A percentile compares a stretch with the other conserved stretches of the same genome.
These are phyloP conservation scores for Periparus ater DNA, from an alignment of 2,797 vertebrate species.

Conservation along the genomic window DNA sequence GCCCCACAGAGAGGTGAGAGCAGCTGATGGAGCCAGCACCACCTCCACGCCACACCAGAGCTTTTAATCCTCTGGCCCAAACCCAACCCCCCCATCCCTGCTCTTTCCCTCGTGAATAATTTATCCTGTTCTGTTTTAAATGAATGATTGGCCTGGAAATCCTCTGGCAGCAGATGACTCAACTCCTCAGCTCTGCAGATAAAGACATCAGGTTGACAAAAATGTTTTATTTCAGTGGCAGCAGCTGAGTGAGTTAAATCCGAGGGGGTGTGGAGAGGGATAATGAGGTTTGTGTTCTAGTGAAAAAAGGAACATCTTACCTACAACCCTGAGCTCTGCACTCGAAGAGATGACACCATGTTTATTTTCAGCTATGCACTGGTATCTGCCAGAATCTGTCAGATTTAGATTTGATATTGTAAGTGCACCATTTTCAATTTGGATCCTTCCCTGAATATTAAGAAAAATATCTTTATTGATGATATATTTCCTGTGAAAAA, in stretches of 20 bases:
- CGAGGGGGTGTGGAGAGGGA: neutral
- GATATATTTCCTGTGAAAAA: constrained; percentile 38
- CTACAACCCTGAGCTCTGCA: constrained; percentile 91
- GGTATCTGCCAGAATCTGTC: constrained; percentile 94
- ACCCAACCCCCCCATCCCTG: neutral
- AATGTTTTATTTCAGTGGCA: neutral
- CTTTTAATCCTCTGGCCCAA: neutral
- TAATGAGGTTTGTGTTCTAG: neutral
- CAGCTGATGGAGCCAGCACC: neutral
- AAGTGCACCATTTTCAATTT: constrained; percentile 93
- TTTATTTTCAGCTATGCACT: constrained; percentile 97
- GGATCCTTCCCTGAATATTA: constrained; percentile 85
- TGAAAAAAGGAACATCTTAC: constrained; percentile 78
- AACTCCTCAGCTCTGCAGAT: neutral
- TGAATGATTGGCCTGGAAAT: neutral
- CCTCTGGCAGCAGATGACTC: constrained; percentile 6
- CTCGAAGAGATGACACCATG: constrained; percentile 90
- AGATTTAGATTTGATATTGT: constrained; percentile 87
- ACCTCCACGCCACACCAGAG: neutral
- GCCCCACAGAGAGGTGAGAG: neutral
- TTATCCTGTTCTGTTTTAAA: constrained; percentile 19
- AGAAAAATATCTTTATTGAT: constrained; percentile 62
- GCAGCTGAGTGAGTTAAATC: neutral
- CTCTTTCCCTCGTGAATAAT: constrained; percentile 27
- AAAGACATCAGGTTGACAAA: neutral